These are phyloP conservation scores for Hemibagrus wyckioides DNA, from an alignment of 2,113 vertebrate species.

Conservation along the genomic window DNA sequence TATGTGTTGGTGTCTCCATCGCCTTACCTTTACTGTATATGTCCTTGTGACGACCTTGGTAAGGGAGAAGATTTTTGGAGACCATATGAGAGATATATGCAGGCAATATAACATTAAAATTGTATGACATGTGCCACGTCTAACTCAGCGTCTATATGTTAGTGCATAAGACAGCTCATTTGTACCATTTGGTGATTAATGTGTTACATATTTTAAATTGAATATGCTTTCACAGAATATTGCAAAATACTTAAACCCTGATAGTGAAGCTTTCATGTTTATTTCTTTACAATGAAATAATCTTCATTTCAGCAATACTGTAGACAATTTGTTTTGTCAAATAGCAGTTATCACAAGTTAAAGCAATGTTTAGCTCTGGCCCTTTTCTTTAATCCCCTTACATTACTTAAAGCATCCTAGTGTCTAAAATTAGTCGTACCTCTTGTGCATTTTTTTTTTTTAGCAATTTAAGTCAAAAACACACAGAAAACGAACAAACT, in stretches of 20 bases:
- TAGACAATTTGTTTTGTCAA: neutral
- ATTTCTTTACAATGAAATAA: neutral
- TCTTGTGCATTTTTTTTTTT: neutral
- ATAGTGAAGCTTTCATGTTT: neutral
- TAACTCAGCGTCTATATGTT: too few relatives aligned
- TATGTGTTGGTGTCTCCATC: neutral
- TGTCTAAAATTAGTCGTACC: neutral
- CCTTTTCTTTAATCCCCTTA: neutral
- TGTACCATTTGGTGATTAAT: too few relatives aligned
- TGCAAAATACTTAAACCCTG: neutral
- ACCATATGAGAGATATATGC: neutral
- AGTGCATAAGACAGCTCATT: neutral
- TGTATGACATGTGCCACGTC: too few relatives aligned
- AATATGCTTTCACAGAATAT: neutral
- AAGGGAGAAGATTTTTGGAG: neutral
- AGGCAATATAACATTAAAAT: neutral
- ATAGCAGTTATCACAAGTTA: neutral
- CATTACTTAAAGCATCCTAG: neutral
- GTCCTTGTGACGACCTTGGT: conserved; percentile 27
- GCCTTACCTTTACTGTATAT: neutral
- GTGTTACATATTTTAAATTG: neutral
- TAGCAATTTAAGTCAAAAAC: neutral
- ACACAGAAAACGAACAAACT: neutral
- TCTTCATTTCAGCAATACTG: neutral
- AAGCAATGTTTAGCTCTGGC: neutral